These are phyloP conservation scores for Holothuria glaberrima DNA, from an alignment of 35 echinoderm and acorn worm species.

Conservation along the genomic window DNA sequence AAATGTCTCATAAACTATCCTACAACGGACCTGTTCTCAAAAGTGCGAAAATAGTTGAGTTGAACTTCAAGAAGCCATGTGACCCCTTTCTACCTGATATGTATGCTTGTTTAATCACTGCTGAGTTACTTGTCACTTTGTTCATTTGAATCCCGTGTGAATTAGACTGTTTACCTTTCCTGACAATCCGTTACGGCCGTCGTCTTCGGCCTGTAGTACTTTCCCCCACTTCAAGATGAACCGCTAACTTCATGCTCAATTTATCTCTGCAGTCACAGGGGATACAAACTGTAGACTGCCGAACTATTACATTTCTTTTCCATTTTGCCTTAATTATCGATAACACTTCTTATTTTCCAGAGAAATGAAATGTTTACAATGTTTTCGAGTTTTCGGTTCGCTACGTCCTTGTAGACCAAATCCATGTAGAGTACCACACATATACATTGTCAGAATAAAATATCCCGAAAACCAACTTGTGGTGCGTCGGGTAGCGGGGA, in stretches of 20 bases:
- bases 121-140: too few relatives aligned
- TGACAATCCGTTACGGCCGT: too few relatives aligned
- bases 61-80: too few relatives aligned
- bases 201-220: too few relatives aligned
- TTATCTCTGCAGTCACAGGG: conserved; percentile 22
- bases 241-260: conserved; percentile 30
- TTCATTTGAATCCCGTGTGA: too few relatives aligned
- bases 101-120: too few relatives aligned
- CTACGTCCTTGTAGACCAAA: conserved; percentile 41
- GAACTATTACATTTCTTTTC: conserved; percentile 30
- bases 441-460: conserved; percentile 1
- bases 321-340: conserved; percentile 14
- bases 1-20: too few relatives aligned
- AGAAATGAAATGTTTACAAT: conserved; percentile 21
- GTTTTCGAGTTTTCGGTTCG: neutral
- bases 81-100: too few relatives aligned
- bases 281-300: neutral
- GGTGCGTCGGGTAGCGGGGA: conserved; percentile 3
- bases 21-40: too few relatives aligned
- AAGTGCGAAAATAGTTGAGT: too few relatives aligned
- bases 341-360: conserved; percentile 14
- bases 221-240: neutral
- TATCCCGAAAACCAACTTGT: conserved; percentile 9
- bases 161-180: too few relatives aligned
- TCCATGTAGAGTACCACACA: conserved; percentile 24